phyloP scores from a whole-genome alignment of 2,113 vertebrate species.

The Datnioides undecimradiatus region DNA sequence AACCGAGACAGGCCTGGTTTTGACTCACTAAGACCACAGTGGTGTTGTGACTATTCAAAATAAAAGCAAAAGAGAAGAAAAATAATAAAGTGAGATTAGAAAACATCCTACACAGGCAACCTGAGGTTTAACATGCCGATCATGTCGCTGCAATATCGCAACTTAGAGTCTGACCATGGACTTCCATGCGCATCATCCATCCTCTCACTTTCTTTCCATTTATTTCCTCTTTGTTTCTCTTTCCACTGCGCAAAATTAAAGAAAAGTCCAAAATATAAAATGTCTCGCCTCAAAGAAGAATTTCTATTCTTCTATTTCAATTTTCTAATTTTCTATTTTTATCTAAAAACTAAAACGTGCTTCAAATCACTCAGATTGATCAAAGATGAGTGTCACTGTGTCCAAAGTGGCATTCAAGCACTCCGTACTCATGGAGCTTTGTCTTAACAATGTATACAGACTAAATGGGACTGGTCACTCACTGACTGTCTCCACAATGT shows the following conservation, averaged over 20 bases:
- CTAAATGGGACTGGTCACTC: constrained; percentile 72
- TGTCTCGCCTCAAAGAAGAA: neutral
- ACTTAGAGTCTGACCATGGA: neutral
- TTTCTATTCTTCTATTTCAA: too few relatives aligned
- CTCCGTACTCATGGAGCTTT: too few relatives aligned
- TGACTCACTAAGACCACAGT: constrained; percentile 44
- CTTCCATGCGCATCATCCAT: neutral
- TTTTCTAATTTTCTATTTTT: too few relatives aligned
- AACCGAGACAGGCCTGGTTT: constrained; percentile 11
- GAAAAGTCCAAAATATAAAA: neutral
- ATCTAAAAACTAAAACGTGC: too few relatives aligned
- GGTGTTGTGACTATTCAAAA: constrained; percentile 15
- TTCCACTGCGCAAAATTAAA: neutral
- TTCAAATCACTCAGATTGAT: neutral
- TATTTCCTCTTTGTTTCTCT: neutral
- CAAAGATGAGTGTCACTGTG: too few relatives aligned
- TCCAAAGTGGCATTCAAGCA: neutral
- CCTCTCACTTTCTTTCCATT: neutral
- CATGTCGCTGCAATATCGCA: neutral
- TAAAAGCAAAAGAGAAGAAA: constrained; percentile 18
- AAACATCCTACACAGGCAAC: neutral
- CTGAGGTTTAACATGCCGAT: constrained; percentile 12
- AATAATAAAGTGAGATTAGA: constrained; percentile 16
- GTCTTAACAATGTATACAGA: neutral
- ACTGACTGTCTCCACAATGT: constrained; percentile 87